Evolutionary conservation across 2,797 vertebrate genomes (phyloP).

Genomic region (Scomberomorus guttatus): DNA sequence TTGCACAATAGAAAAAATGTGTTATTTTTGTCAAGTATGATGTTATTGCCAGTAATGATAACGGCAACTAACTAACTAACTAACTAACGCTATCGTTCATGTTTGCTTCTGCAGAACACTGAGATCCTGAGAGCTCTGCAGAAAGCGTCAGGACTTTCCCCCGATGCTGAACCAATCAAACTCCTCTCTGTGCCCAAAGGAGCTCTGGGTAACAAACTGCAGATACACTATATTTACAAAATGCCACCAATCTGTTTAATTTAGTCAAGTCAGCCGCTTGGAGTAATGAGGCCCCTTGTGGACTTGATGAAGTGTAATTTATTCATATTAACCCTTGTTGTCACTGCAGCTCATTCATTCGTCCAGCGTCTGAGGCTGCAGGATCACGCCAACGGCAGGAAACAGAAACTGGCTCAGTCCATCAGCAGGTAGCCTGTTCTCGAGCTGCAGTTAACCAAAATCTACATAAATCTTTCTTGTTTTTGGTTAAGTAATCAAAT

Average conservation of each 20-base stretch:
- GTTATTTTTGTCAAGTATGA: too few relatives aligned
- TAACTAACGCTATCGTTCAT: background rate
- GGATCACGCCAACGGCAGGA: constrained; percentile 64
- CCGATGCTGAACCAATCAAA: constrained; percentile 79
- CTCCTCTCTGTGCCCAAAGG: constrained; percentile 82
- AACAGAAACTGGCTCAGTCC: constrained; percentile 71
- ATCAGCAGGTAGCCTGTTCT: constrained; percentile 69
- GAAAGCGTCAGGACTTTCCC: constrained; percentile 80
- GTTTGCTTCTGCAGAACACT: constrained; percentile 77
- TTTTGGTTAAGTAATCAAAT: background rate
- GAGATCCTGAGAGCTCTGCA: constrained; percentile 84
- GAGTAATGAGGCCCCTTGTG: too few relatives aligned
- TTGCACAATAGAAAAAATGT: too few relatives aligned
- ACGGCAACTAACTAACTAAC: too few relatives aligned
- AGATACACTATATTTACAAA: too few relatives aligned
- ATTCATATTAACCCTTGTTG: background rate
- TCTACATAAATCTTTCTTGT: too few relatives aligned
- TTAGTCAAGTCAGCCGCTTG: too few relatives aligned
- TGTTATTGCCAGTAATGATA: too few relatives aligned
- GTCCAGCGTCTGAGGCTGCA: constrained; percentile 78
- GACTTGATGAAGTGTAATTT: too few relatives aligned
- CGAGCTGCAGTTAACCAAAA: too few relatives aligned
- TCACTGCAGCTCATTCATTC: constrained; percentile 75
- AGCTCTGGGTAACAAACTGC: constrained; percentile 71
- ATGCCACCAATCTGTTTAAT: too few relatives aligned